These are phyloP conservation scores for Papilio helenus DNA, from an alignment of 1,140 invertebrate species.

Conservation along the genomic window DNA sequence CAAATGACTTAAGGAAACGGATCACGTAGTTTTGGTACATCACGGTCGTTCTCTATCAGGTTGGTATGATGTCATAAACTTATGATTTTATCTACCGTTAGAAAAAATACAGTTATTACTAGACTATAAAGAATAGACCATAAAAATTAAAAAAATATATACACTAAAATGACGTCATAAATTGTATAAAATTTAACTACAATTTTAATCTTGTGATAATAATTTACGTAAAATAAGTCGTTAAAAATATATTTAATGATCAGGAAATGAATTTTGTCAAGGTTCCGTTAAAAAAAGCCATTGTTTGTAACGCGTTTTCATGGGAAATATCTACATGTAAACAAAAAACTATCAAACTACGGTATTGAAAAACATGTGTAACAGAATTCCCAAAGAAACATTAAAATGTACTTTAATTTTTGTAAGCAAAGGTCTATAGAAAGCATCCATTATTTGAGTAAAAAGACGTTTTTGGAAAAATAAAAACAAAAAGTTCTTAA, in stretches of 20 bases:
- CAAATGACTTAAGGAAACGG: slow-evolving; percentile 3
- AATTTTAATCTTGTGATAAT: neutral
- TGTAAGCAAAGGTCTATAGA: neutral
- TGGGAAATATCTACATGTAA: neutral
- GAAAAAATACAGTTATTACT: neutral
- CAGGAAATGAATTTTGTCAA: slow-evolving; percentile 11
- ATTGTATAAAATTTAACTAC: neutral
- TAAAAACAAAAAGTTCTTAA: neutral
- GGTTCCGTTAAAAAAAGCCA: neutral
- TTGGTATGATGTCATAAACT: slow-evolving; percentile 1
- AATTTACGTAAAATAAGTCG: neutral
- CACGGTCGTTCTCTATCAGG: slow-evolving; percentile 13
- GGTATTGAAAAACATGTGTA: neutral
- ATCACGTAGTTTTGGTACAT: slow-evolving; percentile 23
- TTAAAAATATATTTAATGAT: slow-evolving; percentile 3
- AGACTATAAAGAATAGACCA: neutral
- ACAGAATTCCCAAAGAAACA: neutral
- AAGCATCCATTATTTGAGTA: neutral
- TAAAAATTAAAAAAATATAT: neutral
- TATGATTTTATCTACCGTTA: slow-evolving; percentile 12
- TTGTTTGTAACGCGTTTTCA: neutral
- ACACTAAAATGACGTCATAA: neutral
- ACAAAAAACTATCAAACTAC: neutral
- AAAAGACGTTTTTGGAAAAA: neutral
- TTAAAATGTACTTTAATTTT: neutral